These are phyloP conservation scores for Caenorhabditis sp. DNA, from an alignment of 2,888 invertebrate species.

Conservation along the genomic window DNA sequence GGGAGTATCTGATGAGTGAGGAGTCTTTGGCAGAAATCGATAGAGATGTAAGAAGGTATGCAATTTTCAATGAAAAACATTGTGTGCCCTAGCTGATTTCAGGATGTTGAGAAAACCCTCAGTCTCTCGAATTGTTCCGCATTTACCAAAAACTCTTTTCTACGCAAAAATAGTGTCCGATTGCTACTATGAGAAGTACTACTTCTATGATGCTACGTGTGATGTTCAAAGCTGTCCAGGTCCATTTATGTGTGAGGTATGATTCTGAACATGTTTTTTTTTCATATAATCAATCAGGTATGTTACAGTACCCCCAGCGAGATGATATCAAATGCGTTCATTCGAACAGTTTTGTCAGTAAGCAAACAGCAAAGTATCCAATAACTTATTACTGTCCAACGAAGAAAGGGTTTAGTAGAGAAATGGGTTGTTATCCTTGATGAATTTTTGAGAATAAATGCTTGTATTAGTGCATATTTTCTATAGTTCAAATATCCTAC, in stretches of 20 bases:
- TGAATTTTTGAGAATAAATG: no score
- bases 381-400: background rate
- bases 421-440: background rate
- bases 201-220: constrained; percentile 24
- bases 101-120: constrained; percentile 10
- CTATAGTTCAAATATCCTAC: no score
- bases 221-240: constrained; percentile 9
- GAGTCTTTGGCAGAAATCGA: background rate
- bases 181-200: constrained; percentile 17
- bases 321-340: background rate
- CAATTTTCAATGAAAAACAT: no score
- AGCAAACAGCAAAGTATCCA: background rate
- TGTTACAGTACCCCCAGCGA: background rate
- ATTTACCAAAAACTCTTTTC: constrained; percentile 17
- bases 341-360: background rate
- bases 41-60: constrained; percentile 12
- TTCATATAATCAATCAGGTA: no score
- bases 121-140: constrained; percentile 1
- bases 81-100: no score
- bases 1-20: background rate
- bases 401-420: background rate
- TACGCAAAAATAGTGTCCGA: constrained; percentile 20
- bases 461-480: no score
- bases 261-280: no score
- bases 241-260: background rate